A percentile compares a stretch with the other conserved stretches of the same genome.
phyloP scores from a whole-genome alignment of 2,797 vertebrate genomes.

The Bryconaethiops microstoma region DNA sequence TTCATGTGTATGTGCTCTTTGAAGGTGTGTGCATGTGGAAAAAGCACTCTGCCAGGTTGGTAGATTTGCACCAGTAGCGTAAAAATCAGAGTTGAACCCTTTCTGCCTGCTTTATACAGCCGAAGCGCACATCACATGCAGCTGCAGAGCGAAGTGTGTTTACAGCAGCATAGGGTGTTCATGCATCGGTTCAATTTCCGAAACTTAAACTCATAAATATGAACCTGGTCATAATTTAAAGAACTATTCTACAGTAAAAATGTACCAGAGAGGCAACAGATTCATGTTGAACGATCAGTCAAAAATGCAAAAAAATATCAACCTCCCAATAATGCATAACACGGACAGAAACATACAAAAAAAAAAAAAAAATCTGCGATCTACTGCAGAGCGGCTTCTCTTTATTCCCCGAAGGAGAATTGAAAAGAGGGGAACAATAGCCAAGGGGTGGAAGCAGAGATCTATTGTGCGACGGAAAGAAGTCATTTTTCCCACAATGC shows the following conservation, averaged over 20 bases:
- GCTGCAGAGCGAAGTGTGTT: not conserved
- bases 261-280: not conserved
- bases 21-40: slow-evolving; percentile 24
- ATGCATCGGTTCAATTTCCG: too few species aligned
- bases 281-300: not conserved
- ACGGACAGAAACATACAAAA: not conserved
- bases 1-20: not conserved
- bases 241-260: not conserved
- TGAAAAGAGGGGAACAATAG: slow-evolving; percentile 28
- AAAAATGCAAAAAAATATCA: not conserved
- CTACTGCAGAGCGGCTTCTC: slow-evolving; percentile 3
- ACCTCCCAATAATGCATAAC: slow-evolving; percentile 1
- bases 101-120: not conserved
- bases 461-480: slow-evolving; percentile 52
- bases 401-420: slow-evolving; percentile 28
- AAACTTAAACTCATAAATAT: too few species aligned
- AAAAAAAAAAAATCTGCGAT: not conserved
- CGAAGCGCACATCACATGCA: slow-evolving; percentile 6
- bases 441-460: slow-evolving; percentile 38
- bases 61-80: not conserved
- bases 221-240: too few species aligned
- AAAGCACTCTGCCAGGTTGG: not conserved
- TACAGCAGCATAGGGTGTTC: too few species aligned
- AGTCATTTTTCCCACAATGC: slow-evolving; percentile 44
- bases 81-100: slow-evolving; percentile 24